Evolutionary conservation across 2,113 vertebrate species (phyloP).

Genomic region (Indicator maculatus): DNA sequence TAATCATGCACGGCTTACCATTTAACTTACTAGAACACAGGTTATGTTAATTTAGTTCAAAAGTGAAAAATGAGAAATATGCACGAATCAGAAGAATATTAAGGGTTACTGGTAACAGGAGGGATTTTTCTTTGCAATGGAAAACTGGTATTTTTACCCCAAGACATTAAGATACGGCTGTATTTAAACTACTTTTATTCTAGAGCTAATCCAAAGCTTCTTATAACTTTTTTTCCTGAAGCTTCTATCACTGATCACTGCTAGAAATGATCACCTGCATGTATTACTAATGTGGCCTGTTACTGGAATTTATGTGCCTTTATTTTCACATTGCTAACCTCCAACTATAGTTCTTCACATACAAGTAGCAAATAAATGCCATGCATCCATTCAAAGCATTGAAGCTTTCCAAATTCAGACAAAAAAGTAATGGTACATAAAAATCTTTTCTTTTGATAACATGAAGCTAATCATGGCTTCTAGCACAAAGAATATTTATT

Average conservation of each 20-base stretch:
- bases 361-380: neutral
- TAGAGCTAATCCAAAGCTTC: neutral
- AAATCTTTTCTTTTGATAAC: neutral
- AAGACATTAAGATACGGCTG: neutral
- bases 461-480: neutral
- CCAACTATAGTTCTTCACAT: neutral
- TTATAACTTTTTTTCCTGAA: neutral
- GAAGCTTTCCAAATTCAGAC: neutral
- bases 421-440: neutral
- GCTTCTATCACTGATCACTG: neutral
- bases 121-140: neutral
- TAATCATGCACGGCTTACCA: neutral
- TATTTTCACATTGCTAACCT: neutral
- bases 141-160: neutral
- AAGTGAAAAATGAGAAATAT: neutral
- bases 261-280: neutral
- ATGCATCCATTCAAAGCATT: neutral
- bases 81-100: neutral
- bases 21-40: neutral
- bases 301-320: neutral
- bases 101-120: neutral
- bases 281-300: neutral
- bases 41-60: neutral
- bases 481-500: neutral
- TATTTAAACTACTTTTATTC: neutral